Evolutionary conservation across 2,888 invertebrate genomes (phyloP).

Genomic region (Yponomeuta sedellus): DNA sequence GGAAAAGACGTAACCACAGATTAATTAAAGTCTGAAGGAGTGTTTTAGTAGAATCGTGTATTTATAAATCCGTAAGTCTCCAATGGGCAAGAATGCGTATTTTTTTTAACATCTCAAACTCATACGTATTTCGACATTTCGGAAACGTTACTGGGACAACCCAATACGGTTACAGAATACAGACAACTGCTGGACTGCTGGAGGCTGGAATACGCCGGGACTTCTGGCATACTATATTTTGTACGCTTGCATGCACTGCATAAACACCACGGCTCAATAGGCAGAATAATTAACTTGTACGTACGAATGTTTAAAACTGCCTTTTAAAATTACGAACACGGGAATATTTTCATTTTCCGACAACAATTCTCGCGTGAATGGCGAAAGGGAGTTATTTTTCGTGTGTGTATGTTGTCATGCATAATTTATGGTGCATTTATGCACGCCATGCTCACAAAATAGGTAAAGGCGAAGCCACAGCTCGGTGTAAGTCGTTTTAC

Average conservation of each 20-base stretch:
- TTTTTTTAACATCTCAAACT: too few species aligned
- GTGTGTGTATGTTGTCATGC: background rate
- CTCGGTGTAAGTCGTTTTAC: background rate
- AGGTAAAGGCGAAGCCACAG: background rate
- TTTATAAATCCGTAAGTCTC: too few species aligned
- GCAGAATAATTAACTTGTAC: slow-evolving; percentile 10
- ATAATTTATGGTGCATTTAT: background rate
- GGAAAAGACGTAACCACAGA: too few species aligned
- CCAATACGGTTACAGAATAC: too few species aligned
- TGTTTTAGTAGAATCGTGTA: too few species aligned
- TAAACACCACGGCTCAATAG: slow-evolving; percentile 10
- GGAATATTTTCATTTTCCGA: background rate
- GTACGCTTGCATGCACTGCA: background rate
- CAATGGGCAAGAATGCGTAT: too few species aligned
- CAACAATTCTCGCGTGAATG: background rate
- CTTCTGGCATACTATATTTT: too few species aligned
- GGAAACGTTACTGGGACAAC: too few species aligned
- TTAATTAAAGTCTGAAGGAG: too few species aligned
- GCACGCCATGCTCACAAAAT: background rate
- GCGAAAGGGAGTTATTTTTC: background rate
- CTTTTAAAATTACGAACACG: slow-evolving; percentile 2
- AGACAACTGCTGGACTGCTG: too few species aligned
- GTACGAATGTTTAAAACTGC: slow-evolving; percentile 9
- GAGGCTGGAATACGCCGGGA: too few species aligned
- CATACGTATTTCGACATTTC: too few species aligned